A percentile compares a stretch with the other conserved stretches of the same genome.
These are phyloP conservation scores for Peromyscus leucopus DNA, from an alignment of 2,113 vertebrate genomes.

Conservation along the genomic window DNA sequence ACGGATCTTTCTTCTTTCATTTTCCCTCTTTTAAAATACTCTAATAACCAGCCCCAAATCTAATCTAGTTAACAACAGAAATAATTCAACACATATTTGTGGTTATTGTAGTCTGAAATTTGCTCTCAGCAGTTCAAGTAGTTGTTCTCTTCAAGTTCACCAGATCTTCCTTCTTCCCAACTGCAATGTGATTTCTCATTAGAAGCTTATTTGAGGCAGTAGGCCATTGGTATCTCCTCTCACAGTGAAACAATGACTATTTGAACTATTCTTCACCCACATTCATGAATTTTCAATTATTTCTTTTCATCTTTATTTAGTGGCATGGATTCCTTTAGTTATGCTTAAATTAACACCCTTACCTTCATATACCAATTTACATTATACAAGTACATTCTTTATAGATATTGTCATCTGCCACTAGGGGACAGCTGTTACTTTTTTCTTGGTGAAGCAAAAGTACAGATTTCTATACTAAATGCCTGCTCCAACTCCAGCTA, in stretches of 20 bases:
- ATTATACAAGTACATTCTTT: not conserved
- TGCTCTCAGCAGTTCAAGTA: not conserved
- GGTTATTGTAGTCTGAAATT: not conserved
- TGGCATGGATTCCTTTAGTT: not conserved
- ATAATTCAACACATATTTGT: not conserved
- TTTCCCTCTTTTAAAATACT: not conserved
- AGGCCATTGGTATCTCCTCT: rapidly evolving
- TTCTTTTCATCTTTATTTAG: not conserved
- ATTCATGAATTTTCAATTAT: not conserved
- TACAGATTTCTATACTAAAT: not conserved
- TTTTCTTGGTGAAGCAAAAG: not conserved
- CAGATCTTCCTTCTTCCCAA: not conserved
- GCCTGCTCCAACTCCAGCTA: not conserved
- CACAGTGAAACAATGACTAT: not conserved
- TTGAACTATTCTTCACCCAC: not conserved
- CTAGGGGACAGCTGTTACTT: not conserved
- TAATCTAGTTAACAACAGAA: not conserved
- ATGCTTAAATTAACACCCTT: not conserved
- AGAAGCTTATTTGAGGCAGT: not conserved
- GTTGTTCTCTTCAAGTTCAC: not conserved
- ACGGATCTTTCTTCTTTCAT: not conserved
- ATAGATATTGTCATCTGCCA: not conserved
- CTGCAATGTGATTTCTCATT: not conserved
- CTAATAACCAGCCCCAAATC: not conserved
- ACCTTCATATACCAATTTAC: rapidly evolving